Evolutionary conservation across 2,113 vertebrate genomes (phyloP).

Genomic region (Oncorhynchus nerka): DNA sequence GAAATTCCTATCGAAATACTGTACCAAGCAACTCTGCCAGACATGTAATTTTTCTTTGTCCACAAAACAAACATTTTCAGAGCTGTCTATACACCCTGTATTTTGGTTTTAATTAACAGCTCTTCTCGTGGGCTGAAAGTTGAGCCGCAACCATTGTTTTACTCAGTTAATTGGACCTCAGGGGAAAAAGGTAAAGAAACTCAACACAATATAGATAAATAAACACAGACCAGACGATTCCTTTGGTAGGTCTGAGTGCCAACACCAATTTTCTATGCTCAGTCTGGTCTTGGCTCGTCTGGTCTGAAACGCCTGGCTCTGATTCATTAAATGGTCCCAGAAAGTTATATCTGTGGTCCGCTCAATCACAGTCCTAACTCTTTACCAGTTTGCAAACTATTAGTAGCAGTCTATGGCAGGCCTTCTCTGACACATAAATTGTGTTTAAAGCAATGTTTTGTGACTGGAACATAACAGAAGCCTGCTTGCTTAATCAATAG

Average conservation of each 20-base stretch:
- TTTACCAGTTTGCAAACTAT: no score
- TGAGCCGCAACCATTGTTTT: constrained; percentile 56
- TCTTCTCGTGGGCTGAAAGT: constrained; percentile 39
- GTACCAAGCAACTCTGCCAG: constrained; percentile 50
- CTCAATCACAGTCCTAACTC: no score
- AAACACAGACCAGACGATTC: no score
- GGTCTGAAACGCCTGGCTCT: no score
- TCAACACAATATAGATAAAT: constrained; percentile 48
- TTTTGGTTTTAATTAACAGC: constrained; percentile 49
- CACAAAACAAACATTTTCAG: constrained; percentile 47
- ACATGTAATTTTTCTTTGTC: constrained; percentile 34
- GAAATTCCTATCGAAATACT: constrained; percentile 56
- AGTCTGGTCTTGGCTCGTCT: no score
- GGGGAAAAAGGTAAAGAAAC: constrained; percentile 62
- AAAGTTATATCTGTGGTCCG: no score
- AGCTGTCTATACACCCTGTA: constrained; percentile 26
- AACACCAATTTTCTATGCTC: no score
- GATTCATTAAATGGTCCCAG: no score
- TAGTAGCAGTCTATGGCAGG: constrained; percentile 47
- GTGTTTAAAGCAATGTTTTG: constrained; percentile 69
- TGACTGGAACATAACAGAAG: constrained; percentile 63
- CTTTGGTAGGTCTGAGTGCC: no score
- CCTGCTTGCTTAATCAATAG: constrained; percentile 66
- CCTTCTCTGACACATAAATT: no score
- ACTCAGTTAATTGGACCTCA: constrained; percentile 67